A percentile compares a stretch with the other conserved stretches of the same genome.
These are phyloP conservation scores for Artibeus jamaicensis DNA, from an alignment of 2,797 vertebrate genomes.

Conservation along the genomic window DNA sequence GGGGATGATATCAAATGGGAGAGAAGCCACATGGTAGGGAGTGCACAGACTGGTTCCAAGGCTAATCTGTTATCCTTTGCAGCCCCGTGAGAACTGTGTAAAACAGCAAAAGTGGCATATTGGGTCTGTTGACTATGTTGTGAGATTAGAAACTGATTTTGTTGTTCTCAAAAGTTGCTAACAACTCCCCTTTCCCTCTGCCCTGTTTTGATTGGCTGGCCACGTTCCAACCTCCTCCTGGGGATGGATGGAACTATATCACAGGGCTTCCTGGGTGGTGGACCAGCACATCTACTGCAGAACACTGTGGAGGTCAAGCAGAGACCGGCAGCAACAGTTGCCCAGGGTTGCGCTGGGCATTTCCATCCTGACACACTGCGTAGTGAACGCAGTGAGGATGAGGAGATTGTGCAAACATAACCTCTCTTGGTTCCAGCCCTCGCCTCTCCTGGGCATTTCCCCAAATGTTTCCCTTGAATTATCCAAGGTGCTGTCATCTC, in stretches of 20 bases:
- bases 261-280: not conserved
- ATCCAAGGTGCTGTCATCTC: conserved; percentile 57
- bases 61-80: not conserved
- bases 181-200: not conserved
- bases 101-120: not conserved
- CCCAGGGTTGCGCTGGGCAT: not conserved
- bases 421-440: conserved; percentile 26
- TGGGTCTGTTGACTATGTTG: not conserved
- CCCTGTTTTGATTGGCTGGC: conserved; percentile 45
- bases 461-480: conserved; percentile 62
- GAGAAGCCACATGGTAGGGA: not conserved
- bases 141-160: not conserved
- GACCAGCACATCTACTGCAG: not conserved
- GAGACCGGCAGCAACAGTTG: conserved; percentile 33
- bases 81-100: not conserved
- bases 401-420: conserved; percentile 49
- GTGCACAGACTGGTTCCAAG: not conserved
- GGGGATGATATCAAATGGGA: not conserved
- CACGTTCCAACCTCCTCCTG: conserved; percentile 8
- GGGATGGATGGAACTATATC: conserved; percentile 22
- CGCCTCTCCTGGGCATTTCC: conserved; percentile 29
- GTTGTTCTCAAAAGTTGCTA: not conserved
- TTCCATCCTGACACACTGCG: not conserved
- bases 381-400: conserved; percentile 8
- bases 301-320: conserved; percentile 59